Base-by-base conservation (phyloP, 2,888 invertebrate genomes). In the Morpho deidamia region DNA sequence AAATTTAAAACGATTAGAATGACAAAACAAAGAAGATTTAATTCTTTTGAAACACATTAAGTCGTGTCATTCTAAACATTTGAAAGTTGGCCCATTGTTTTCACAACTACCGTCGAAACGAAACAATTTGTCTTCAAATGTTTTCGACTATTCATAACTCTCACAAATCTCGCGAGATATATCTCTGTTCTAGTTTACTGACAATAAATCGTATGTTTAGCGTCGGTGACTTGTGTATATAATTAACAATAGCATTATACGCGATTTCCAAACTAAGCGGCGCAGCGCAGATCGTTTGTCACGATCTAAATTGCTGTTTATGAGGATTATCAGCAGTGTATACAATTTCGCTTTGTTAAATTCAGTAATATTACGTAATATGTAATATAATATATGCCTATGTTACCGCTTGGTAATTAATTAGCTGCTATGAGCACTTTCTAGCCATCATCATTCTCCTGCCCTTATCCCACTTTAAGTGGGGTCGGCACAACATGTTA, bases 231-330 rank as follows among this genome's bases (percentile, higher is more conserved):
- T 84, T 80, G 84, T 83, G 51, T 62, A 64, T 62, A 81, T 85
- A 87, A 87, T 88, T 84, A 85, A 88, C 88, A 87, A 88, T 85
- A 79, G 84, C 74, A 84, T 83, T 83, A 84, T 81, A 81, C 78
- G 82, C 83, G 83, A 85, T 88, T 89, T 86, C 87, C 84, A 86
- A 88, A 87, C 82, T 78, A 68, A 78, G 77, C 78, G 72, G 71
- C 80, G 74, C 76, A 71, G 69, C 72, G 68, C 70, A 68, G 80
- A 80, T 79, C 81, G 81, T 86, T 84, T 85, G 85, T 86, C 88
- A 83, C 82, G 79, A 82, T 76, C 76, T 78, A 82, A 83, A 86
- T 86, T 82, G 79, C 84, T 81, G 79, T 85, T 85, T 84, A 86
- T 82, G 82, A 83, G 78, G 85, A 86, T 88, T 83, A 86, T 83